These are phyloP conservation scores for Macaria liturata DNA, from an alignment of 2,888 invertebrate genomes.

Conservation along the genomic window DNA sequence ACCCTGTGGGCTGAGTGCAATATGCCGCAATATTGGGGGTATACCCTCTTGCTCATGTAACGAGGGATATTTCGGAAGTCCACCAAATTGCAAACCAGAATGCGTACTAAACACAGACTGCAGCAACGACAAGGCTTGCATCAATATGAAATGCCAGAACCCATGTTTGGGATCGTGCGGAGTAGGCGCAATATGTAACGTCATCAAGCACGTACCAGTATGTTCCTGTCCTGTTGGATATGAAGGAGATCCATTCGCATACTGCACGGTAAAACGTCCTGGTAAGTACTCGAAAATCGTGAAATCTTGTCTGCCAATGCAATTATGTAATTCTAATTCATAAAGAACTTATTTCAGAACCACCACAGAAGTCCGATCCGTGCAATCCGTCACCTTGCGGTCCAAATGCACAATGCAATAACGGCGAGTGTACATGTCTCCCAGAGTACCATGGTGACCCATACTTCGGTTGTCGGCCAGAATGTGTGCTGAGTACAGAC, in stretches of 20 bases:
- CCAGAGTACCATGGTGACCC: slow-evolving; percentile 92
- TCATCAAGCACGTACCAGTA: slow-evolving; percentile 89
- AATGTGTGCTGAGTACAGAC: slow-evolving; percentile 91
- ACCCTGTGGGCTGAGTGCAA: slow-evolving; percentile 89
- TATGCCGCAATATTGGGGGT: slow-evolving; percentile 80
- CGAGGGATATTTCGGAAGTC: slow-evolving; percentile 86
- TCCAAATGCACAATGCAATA: slow-evolving; percentile 87
- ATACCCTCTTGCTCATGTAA: slow-evolving; percentile 87
- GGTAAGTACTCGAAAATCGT: slow-evolving; percentile 46
- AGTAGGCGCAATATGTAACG: slow-evolving; percentile 87
- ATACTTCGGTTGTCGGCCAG: slow-evolving; percentile 89
- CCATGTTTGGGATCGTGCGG: slow-evolving; percentile 92
- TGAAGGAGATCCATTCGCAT: slow-evolving; percentile 89
- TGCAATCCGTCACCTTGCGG: slow-evolving; percentile 92
- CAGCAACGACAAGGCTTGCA: slow-evolving; percentile 87
- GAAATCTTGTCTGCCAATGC: neutral
- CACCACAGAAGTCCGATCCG: slow-evolving; percentile 78
- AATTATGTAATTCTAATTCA: neutral
- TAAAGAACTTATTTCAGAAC: slow-evolving; percentile 50
- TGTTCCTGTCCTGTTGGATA: slow-evolving; percentile 86
- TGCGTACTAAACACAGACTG: slow-evolving; percentile 90
- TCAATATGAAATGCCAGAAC: slow-evolving; percentile 89
- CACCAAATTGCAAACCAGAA: slow-evolving; percentile 90
- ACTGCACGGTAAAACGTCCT: slow-evolving; percentile 83
- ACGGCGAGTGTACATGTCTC: slow-evolving; percentile 89